Evolutionary conservation across 2,888 invertebrate genomes (phyloP).

Genomic region (Andrena bucephala): DNA sequence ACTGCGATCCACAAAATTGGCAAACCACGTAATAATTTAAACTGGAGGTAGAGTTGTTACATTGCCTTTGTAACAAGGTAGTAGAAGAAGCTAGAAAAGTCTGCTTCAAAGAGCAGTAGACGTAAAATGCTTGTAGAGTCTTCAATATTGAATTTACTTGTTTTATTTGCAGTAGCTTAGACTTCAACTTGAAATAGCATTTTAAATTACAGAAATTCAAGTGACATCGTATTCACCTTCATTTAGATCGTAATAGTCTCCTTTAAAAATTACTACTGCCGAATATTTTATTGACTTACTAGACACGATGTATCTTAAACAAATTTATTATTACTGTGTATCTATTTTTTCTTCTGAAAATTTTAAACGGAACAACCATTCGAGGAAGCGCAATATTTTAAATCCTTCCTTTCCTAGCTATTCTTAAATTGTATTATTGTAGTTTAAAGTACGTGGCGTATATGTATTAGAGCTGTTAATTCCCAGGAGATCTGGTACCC

Average conservation of each 20-base stretch:
- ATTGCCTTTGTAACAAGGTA: too few relatives aligned
- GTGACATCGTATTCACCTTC: not conserved
- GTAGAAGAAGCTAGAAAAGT: too few relatives aligned
- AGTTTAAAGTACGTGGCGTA: slow-evolving; percentile 22
- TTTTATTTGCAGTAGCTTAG: not conserved
- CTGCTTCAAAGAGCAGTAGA: too few relatives aligned
- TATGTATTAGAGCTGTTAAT: not conserved
- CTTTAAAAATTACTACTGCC: slow-evolving; percentile 20
- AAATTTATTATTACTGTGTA: slow-evolving; percentile 7
- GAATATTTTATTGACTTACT: slow-evolving; percentile 15
- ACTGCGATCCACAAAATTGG: too few relatives aligned
- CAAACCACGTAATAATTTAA: too few relatives aligned
- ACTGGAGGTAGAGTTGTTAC: too few relatives aligned
- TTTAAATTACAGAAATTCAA: not conserved
- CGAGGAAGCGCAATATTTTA: slow-evolving; percentile 39
- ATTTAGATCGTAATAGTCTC: slow-evolving; percentile 16
- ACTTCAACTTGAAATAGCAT: not conserved
- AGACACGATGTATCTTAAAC: slow-evolving; percentile 5
- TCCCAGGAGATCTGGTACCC: too few relatives aligned
- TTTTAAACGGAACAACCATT: slow-evolving; percentile 18
- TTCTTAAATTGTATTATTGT: slow-evolving; percentile 28
- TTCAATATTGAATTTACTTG: not conserved
- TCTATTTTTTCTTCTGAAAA: not conserved
- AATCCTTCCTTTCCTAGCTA: slow-evolving; percentile 28
- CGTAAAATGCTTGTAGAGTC: too few relatives aligned